Conservation (phyloP, 2,888 invertebrate genomes). For the Adelphocoris suturalis region DNA sequence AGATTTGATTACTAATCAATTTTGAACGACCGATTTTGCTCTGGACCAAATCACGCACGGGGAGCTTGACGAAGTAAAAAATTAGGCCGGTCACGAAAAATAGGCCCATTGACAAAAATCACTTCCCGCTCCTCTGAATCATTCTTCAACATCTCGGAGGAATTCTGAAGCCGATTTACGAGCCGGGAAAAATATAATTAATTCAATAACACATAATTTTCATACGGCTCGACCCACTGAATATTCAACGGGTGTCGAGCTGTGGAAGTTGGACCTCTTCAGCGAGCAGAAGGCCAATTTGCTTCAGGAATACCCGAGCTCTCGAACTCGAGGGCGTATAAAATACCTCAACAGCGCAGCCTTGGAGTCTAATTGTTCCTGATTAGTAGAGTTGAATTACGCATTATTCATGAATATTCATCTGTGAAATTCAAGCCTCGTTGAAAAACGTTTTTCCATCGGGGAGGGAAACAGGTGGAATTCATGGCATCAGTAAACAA, state of each 20-base stretch:
- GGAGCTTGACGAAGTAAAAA: too few relatives aligned
- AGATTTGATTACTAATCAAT: too few relatives aligned
- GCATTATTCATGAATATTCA: slow-evolving; percentile 56
- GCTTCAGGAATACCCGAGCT: neutral
- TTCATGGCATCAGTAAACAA: slow-evolving; percentile 6
- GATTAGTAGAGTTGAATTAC: slow-evolving; percentile 56
- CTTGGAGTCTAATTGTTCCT: slow-evolving; percentile 66
- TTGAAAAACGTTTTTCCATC: neutral
- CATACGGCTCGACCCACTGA: slow-evolving; percentile 57
- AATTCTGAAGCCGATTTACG: slow-evolving; percentile 60
- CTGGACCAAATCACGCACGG: too few relatives aligned
- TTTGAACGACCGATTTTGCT: too few relatives aligned
- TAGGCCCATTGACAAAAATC: neutral
- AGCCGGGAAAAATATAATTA: slow-evolving; percentile 65
- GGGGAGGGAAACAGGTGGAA: neutral
- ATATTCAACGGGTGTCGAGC: slow-evolving; percentile 53
- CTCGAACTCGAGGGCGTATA: slow-evolving; percentile 13
- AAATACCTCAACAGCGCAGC: slow-evolving; percentile 34
- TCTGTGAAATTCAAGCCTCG: slow-evolving; percentile 50
- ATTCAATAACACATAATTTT: slow-evolving; percentile 67
- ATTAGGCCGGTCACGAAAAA: neutral
- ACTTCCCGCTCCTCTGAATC: neutral
- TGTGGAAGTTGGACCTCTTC: neutral
- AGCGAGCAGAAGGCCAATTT: slow-evolving; percentile 43
- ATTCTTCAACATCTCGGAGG: slow-evolving; percentile 12